Evolutionary conservation across 1,140 invertebrate genomes (phyloP).

Genomic region (Zaprionus davidi): DNA sequence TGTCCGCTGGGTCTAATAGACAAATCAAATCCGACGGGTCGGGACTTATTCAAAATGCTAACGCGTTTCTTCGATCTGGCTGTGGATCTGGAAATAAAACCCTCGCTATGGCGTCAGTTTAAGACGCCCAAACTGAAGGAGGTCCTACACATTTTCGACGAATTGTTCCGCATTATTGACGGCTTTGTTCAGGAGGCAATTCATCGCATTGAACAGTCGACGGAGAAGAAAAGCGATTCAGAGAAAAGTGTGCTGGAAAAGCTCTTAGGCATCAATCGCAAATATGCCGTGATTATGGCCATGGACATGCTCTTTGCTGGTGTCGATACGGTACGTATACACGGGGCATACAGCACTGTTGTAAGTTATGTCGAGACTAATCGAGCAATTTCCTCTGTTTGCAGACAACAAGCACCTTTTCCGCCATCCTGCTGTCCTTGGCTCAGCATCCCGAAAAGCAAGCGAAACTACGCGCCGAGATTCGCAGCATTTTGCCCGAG

Average conservation of each 20-base stretch:
- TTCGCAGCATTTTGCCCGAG: constrained; percentile 85
- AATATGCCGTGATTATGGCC: constrained; percentile 87
- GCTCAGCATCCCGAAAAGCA: constrained; percentile 90
- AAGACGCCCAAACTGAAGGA: constrained; percentile 86
- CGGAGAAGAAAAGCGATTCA: constrained; percentile 47
- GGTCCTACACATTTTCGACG: constrained; percentile 79
- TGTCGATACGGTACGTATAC: constrained; percentile 88
- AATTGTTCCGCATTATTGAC: constrained; percentile 10
- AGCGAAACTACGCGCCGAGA: constrained; percentile 88
- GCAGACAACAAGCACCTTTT: constrained; percentile 54
- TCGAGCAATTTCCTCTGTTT: neutral
- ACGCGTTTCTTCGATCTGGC: constrained; percentile 87
- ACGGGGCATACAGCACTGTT: neutral
- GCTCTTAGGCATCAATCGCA: constrained; percentile 86
- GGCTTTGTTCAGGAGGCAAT: constrained; percentile 35
- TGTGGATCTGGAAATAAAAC: constrained; percentile 86
- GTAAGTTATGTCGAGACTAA: neutral
- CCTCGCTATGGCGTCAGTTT: constrained; percentile 87
- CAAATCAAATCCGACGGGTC: constrained; percentile 85
- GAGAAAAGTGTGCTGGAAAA: constrained; percentile 86
- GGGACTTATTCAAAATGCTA: constrained; percentile 86
- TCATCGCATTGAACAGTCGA: constrained; percentile 65
- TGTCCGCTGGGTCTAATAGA: constrained; percentile 86
- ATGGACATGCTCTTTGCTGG: constrained; percentile 90
- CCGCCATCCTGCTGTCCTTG: constrained; percentile 76